A percentile compares a stretch with the other conserved stretches of the same genome.
These are phyloP conservation scores for Lepus townsendii DNA, from an alignment of 2,797 vertebrate species.

Conservation along the genomic window DNA sequence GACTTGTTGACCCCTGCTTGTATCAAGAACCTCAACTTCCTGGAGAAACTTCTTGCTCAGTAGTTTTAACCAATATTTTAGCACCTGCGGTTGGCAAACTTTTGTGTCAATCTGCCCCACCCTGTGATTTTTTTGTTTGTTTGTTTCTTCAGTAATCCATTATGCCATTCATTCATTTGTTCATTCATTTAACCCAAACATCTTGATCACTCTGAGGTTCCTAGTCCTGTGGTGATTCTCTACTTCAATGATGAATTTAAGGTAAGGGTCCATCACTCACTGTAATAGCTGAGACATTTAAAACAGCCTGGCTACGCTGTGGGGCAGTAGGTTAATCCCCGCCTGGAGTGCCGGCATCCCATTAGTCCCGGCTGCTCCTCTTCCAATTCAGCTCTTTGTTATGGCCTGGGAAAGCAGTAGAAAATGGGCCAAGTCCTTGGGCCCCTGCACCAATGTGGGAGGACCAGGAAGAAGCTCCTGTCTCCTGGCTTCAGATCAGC, in stretches of 20 bases:
- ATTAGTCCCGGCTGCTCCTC: no score
- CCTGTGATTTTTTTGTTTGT: background rate
- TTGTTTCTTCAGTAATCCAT: background rate
- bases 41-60: background rate
- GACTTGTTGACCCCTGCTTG: constrained; percentile 17
- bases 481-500: no score
- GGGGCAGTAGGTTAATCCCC: no score
- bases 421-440: no score
- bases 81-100: background rate
- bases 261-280: background rate
- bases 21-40: background rate
- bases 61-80: background rate
- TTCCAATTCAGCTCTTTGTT: no score
- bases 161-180: background rate
- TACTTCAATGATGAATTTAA: background rate
- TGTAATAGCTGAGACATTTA: background rate
- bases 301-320: background rate
- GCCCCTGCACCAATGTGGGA: no score
- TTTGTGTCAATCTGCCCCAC: background rate
- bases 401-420: no score
- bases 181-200: background rate
- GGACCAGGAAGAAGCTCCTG: no score
- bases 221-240: background rate
- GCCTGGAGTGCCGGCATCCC: no score
- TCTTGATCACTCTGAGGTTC: background rate